Base-by-base conservation (phyloP, 1,140 invertebrate genomes). In the Pseudomyrmex gracilis region DNA sequence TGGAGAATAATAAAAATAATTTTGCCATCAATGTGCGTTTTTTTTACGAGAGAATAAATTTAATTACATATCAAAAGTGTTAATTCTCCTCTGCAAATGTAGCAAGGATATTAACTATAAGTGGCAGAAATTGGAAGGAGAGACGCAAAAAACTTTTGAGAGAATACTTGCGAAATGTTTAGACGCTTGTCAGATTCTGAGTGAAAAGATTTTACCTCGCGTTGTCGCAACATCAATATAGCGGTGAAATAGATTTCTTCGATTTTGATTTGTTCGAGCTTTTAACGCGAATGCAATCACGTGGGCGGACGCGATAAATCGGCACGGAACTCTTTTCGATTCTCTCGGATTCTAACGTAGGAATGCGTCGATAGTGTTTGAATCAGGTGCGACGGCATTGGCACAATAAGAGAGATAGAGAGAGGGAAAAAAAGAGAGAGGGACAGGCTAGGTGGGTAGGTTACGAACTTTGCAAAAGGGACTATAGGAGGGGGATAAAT, bases 251-350 rank as follows among this genome's bases (percentile, higher is more conserved):
- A 45, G 61, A 67, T 34, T 63, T 20, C n/a, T 34, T 66, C 24
- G 61, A 66, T 20, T 76, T 60, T 34, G 61, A 51, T 66, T 53
- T 24, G 73, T 77, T 77, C 24, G 24, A 53, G 58, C 73, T 77
- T 77, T 77, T 77, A 77, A 67, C 61, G 47, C 49, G 73, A 77
- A 77, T 77, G 73, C 73, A 67, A 77, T 77, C 73, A 45, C 61
- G 5, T 12, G 12, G n/a, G 58, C 12, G 73, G 47, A 24, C n/a
- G 13, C 47, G 61, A 77, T 77, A 67, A 77, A 77, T 77, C 73
- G 47, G 24, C 12, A 34, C 60, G 47, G 17, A 55, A 53, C 73
- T 55, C 73, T 77, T 77, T 45, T 67, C 61, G 47, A 17, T 55
- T 67, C 67, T 13, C 61, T 66, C 73, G 24, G 47, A 53, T 66